phyloP scores from a whole-genome alignment of 1,140 invertebrate species.

The Brachionus manjavacas region DNA sequence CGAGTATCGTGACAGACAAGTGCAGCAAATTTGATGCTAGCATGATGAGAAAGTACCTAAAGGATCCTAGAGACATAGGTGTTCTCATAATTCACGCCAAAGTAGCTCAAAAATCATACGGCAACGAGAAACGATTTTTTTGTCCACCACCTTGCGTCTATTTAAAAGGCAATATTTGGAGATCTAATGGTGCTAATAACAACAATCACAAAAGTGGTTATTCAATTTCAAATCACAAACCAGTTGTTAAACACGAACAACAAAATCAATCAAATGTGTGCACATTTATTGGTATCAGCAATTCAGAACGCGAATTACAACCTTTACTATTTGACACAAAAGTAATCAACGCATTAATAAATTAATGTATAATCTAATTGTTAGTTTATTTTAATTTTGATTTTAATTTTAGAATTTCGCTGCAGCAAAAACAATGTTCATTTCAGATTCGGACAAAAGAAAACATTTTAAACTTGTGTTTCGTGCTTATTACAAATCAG shows the following conservation, averaged over 20 bases:
- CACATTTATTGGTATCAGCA: slow-evolving; percentile 41
- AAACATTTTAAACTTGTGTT: slow-evolving; percentile 99
- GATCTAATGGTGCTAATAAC: slow-evolving; percentile 52
- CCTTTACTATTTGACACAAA: slow-evolving; percentile 31
- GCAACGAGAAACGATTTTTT: slow-evolving; percentile 99
- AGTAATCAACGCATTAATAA: not conserved
- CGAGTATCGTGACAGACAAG: not conserved
- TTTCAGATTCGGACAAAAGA: slow-evolving; percentile 96
- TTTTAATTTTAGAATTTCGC: slow-evolving; percentile 28
- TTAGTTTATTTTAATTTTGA: not conserved
- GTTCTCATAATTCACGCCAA: slow-evolving; percentile 97
- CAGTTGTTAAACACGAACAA: not conserved
- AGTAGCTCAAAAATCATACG: slow-evolving; percentile 96
- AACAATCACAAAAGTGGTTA: not conserved
- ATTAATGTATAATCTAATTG: not conserved
- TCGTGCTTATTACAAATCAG: slow-evolving; percentile 97
- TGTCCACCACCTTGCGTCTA: slow-evolving; percentile 99
- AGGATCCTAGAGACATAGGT: slow-evolving; percentile 70
- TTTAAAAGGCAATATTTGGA: slow-evolving; percentile 92
- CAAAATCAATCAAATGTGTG: slow-evolving; percentile 18
- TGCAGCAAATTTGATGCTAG: not conserved
- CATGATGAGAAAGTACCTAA: slow-evolving; percentile 35
- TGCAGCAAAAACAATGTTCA: slow-evolving; percentile 96
- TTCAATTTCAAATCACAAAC: not conserved
- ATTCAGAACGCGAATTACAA: slow-evolving; percentile 28